phyloP scores from a whole-genome alignment of 1,140 invertebrate genomes.

The Planococcus citri region DNA sequence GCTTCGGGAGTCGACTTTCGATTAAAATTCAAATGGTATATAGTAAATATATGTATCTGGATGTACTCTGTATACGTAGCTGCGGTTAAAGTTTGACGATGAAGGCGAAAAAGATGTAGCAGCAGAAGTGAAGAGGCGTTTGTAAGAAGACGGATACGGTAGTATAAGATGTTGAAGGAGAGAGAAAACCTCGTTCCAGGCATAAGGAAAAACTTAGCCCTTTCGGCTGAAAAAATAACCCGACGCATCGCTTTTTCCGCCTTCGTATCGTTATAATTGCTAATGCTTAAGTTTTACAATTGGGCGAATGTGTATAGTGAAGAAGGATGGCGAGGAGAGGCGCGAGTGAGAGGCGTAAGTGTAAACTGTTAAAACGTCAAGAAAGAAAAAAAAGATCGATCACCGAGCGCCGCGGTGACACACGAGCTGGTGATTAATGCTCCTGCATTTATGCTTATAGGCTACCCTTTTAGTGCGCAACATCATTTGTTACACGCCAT shows the following conservation, averaged over 20 bases:
- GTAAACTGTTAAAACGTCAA: slow-evolving; percentile 7
- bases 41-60: too few relatives aligned
- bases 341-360: neutral
- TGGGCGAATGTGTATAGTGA: neutral
- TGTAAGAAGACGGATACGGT: too few relatives aligned
- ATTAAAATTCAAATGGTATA: too few relatives aligned
- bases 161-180: too few relatives aligned
- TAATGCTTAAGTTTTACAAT: neutral
- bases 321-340: neutral
- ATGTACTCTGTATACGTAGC: too few relatives aligned
- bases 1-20: too few relatives aligned
- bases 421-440: slow-evolving; percentile 1
- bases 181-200: too few relatives aligned
- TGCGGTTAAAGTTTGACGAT: too few relatives aligned
- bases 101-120: too few relatives aligned
- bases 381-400: neutral
- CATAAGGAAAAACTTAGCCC: too few relatives aligned
- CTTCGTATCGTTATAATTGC: neutral
- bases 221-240: neutral
- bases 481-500: slow-evolving; percentile 7
- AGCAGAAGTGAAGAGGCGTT: too few relatives aligned
- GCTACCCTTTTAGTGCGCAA: neutral
- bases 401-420: neutral
- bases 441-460: neutral
- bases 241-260: neutral